Conservation (phyloP, 2,888 invertebrate species). For the Eupithecia vulgata region DNA sequence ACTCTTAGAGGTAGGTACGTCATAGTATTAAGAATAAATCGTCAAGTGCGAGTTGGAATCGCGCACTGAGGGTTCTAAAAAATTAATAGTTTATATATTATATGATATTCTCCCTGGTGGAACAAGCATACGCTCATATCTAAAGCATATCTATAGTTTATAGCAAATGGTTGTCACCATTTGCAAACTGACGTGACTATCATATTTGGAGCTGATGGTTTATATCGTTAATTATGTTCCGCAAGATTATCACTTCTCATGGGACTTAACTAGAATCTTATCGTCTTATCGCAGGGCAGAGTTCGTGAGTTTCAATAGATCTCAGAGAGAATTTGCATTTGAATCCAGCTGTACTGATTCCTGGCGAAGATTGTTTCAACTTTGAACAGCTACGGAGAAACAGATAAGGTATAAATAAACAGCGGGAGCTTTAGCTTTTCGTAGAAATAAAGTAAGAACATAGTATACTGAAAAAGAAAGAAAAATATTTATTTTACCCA, state of each 20-base stretch:
- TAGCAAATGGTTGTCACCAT: not conserved
- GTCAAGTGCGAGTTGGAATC: too few relatives aligned
- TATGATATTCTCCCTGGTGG: not conserved
- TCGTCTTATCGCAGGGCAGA: constrained; percentile 32
- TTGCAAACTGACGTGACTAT: not conserved
- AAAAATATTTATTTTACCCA: too few relatives aligned
- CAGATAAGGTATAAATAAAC: not conserved
- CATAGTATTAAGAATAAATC: too few relatives aligned
- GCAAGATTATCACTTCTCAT: constrained; percentile 21
- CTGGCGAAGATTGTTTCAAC: constrained; percentile 8
- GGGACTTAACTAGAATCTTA: constrained; percentile 34
- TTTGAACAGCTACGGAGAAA: not conserved
- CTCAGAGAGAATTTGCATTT: constrained; percentile 36
- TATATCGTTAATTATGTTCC: not conserved
- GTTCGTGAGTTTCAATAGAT: constrained; percentile 39
- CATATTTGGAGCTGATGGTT: not conserved
- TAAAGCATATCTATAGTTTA: not conserved
- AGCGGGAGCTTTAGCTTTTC: not conserved
- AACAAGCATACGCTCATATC: not conserved
- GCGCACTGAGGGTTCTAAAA: too few relatives aligned
- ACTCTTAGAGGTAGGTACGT: not conserved
- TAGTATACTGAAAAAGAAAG: too few relatives aligned
- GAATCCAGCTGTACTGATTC: constrained; percentile 23
- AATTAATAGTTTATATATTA: too few relatives aligned
- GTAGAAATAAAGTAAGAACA: not conserved